Conservation (phyloP, 2,113 vertebrate species). For the Pollimyrus isidori region DNA sequence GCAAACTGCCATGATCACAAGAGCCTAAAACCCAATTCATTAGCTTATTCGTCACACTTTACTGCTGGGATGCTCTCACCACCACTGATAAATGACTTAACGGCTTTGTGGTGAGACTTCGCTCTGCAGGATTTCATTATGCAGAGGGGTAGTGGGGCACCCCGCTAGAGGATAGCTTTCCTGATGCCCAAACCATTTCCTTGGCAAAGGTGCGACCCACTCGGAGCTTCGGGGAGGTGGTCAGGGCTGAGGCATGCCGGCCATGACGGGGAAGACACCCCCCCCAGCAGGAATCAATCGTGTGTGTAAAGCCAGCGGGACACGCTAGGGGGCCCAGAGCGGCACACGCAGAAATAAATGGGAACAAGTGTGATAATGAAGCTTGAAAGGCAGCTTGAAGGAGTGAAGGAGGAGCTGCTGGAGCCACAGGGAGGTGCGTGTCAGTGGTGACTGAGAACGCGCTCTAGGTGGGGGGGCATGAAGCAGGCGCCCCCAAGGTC, state of each 20-base stretch:
- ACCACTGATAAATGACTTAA: conserved; percentile 27
- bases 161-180: background rate
- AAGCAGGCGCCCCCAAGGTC: background rate
- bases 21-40: conserved; percentile 24
- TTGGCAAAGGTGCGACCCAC: background rate
- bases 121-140: conserved; percentile 14
- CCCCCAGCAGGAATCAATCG: background rate
- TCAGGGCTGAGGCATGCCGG: background rate
- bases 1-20: background rate
- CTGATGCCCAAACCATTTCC: background rate
- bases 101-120: conserved; percentile 17
- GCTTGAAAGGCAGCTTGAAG: background rate
- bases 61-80: conserved; percentile 12
- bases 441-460: background rate
- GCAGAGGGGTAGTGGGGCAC: background rate
- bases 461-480: background rate
- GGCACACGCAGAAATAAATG: background rate
- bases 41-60: conserved; percentile 13
- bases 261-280: background rate
- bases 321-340: background rate
- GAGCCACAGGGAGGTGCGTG: background rate
- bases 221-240: background rate
- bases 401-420: background rate
- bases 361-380: background rate
- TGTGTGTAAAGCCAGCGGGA: background rate